A percentile compares a stretch with the other conserved stretches of the same genome.
Evolutionary conservation across 2,888 invertebrate genomes (phyloP).

Genomic region (Scelioninae gen. 2): DNA sequence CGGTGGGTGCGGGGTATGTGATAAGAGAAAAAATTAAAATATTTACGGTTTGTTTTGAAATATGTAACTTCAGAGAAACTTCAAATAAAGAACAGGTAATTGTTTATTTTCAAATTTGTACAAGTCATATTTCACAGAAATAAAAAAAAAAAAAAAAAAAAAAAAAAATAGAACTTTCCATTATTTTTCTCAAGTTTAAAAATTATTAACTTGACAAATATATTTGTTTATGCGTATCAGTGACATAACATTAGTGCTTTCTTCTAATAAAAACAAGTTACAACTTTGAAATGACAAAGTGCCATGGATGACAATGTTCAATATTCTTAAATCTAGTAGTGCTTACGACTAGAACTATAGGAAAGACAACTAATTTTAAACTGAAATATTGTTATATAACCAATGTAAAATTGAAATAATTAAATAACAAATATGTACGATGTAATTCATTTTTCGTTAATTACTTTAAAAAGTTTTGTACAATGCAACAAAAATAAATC

Average conservation of each 20-base stretch:
- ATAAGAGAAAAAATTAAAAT: too few relatives aligned
- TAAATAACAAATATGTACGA: not conserved
- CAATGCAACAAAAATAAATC: too few relatives aligned
- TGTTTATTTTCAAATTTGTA: too few relatives aligned
- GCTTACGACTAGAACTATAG: not conserved
- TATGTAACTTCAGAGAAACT: too few relatives aligned
- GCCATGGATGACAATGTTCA: not conserved
- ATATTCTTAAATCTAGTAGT: not conserved
- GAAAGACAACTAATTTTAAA: constrained; percentile 1
- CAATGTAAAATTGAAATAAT: not conserved
- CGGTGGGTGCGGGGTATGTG: too few relatives aligned
- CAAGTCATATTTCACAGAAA: too few relatives aligned
- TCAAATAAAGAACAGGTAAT: too few relatives aligned
- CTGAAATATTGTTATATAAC: not conserved
- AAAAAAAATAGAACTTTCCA: too few relatives aligned
- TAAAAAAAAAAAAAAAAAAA: too few relatives aligned
- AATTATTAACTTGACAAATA: not conserved
- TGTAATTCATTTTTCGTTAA: too few relatives aligned
- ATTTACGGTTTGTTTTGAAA: too few relatives aligned
- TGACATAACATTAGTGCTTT: not conserved
- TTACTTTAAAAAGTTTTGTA: not conserved
- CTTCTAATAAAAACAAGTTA: not conserved
- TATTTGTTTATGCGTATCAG: not conserved
- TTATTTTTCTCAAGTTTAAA: not conserved
- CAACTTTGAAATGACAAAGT: constrained; percentile 1